Conservation (phyloP, 2,888 invertebrate genomes). For the Xestia rhomboidea region DNA sequence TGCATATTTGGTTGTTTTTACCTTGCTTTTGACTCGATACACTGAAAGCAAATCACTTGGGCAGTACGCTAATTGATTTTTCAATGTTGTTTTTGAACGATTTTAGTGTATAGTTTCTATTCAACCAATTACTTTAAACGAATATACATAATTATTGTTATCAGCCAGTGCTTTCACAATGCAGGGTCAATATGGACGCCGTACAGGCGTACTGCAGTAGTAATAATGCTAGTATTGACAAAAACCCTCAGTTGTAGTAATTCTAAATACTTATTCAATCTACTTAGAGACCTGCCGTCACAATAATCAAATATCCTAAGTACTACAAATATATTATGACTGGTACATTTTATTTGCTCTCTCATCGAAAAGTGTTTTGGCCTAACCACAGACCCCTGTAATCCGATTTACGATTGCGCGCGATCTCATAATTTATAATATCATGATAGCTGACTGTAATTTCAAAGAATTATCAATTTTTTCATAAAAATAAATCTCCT, state of each 20-base stretch:
- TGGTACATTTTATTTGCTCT: constrained; percentile 59
- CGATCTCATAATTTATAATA: constrained; percentile 70
- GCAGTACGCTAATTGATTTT: background rate
- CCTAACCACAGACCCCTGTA: constrained; percentile 65
- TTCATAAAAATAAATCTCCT: constrained; percentile 52
- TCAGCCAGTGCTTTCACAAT: too few species aligned
- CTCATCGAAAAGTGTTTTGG: constrained; percentile 65
- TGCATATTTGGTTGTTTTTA: background rate
- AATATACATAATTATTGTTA: too few species aligned
- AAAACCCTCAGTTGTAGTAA: background rate
- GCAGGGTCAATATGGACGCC: too few species aligned
- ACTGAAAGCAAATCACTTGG: constrained; percentile 12
- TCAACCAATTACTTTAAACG: background rate
- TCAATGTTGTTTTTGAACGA: background rate
- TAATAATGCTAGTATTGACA: background rate
- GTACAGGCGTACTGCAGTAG: background rate
- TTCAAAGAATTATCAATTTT: constrained; percentile 52
- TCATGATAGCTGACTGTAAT: constrained; percentile 65
- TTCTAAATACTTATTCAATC: constrained; percentile 1
- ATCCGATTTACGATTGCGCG: constrained; percentile 69
- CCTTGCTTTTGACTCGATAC: background rate
- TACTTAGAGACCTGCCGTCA: constrained; percentile 1
- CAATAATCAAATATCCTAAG: constrained; percentile 12
- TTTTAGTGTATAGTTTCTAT: background rate
- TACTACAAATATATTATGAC: constrained; percentile 37